Evolutionary conservation across 2,797 vertebrate genomes (phyloP).

Genomic region (Falco rusticolus): DNA sequence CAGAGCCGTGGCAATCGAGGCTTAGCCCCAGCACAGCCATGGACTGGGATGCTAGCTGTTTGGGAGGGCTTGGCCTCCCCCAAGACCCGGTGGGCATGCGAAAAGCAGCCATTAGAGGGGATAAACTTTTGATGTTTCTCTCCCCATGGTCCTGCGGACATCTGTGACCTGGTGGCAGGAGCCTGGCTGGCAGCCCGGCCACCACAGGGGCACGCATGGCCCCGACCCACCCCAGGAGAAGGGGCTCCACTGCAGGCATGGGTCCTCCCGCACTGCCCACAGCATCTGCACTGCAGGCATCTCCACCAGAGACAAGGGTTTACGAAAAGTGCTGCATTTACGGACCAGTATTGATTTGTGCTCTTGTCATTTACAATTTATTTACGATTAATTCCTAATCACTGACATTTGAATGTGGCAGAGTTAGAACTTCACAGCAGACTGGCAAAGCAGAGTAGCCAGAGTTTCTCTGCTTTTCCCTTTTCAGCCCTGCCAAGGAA

Average conservation of each 20-base stretch:
- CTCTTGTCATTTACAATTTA: neutral
- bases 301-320: neutral
- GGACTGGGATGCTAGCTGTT: neutral
- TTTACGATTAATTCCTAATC: neutral
- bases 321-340: neutral
- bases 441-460: neutral
- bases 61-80: neutral
- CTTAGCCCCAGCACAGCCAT: neutral
- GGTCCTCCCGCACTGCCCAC: accelerated
- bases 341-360: neutral
- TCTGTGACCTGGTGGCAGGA: neutral
- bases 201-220: accelerated
- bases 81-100: accelerated
- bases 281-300: accelerated
- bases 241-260: accelerated
- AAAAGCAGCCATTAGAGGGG: accelerated
- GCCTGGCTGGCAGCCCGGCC: neutral
- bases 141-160: accelerated
- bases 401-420: neutral
- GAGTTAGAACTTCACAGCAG: neutral
- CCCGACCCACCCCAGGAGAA: neutral
- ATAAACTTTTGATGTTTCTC: neutral
- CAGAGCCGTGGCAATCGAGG: accelerated
- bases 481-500: neutral
- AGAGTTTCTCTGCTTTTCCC: neutral